phyloP scores from a whole-genome alignment of 2,113 vertebrate genomes.

The Caranx melampygus region DNA sequence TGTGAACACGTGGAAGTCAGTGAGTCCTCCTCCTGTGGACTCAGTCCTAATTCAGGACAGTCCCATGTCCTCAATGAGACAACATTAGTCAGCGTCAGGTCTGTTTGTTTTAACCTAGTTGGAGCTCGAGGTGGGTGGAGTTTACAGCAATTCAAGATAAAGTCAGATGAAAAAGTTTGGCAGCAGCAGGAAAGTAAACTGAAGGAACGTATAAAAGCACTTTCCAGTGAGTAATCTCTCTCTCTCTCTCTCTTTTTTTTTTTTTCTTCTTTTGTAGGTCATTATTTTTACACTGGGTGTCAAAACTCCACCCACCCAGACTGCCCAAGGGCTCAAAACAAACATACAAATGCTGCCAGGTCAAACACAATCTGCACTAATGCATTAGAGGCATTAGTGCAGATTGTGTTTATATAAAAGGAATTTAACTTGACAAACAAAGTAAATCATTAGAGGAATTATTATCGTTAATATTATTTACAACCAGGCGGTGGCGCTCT shows the following conservation, averaged over 20 bases:
- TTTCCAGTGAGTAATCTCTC: slow-evolving; percentile 62
- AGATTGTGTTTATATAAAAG: not conserved
- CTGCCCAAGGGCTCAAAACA: slow-evolving; percentile 28
- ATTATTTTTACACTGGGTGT: slow-evolving; percentile 24
- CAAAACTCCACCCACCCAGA: slow-evolving; percentile 37
- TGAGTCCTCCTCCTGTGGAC: not conserved
- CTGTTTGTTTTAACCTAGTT: slow-evolving; percentile 42
- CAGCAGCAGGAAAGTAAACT: slow-evolving; percentile 14
- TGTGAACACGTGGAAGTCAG: not conserved
- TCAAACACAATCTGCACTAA: not conserved
- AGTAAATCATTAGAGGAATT: too few species aligned
- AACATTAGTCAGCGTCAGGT: slow-evolving; percentile 44
- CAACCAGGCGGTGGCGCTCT: slow-evolving; percentile 48
- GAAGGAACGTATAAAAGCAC: slow-evolving; percentile 5
- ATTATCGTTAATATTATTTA: not conserved
- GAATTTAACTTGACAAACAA: not conserved
- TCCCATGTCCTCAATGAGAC: slow-evolving; percentile 25
- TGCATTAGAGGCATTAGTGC: not conserved
- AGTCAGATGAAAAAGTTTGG: slow-evolving; percentile 30
- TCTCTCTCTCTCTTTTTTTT: too few species aligned
- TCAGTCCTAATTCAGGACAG: slow-evolving; percentile 11
- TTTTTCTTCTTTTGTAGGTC: slow-evolving; percentile 24
- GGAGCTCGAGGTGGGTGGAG: slow-evolving; percentile 49
- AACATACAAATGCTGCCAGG: slow-evolving; percentile 7
- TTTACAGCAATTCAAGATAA: slow-evolving; percentile 45